Evolutionary conservation across 2,113 vertebrate genomes (phyloP).

Genomic region (Vidua macroura): DNA sequence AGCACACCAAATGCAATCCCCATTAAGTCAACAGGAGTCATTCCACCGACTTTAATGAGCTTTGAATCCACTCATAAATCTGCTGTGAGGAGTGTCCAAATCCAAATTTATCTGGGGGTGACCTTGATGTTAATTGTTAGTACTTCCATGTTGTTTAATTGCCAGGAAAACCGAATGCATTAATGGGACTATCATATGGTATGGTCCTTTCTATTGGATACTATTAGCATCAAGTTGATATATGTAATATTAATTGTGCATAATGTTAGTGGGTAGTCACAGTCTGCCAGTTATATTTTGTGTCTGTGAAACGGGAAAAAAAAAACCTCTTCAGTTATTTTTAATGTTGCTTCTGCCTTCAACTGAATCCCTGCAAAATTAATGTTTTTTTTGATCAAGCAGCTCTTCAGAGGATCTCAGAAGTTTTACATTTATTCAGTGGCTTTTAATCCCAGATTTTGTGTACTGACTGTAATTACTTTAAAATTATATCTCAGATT

Average conservation of each 20-base stretch:
- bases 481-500: constrained; percentile 25
- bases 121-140: constrained; percentile 56
- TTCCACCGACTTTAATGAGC: constrained; percentile 28
- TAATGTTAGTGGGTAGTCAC: neutral
- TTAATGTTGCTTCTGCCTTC: neutral
- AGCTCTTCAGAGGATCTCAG: constrained; percentile 12
- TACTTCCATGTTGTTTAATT: constrained; percentile 27
- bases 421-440: constrained; percentile 3
- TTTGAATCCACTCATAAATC: constrained; percentile 54
- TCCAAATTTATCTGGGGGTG: constrained; percentile 48
- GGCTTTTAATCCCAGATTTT: constrained; percentile 30
- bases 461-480: neutral
- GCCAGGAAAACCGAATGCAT: neutral
- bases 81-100: constrained; percentile 34
- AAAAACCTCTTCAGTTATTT: neutral
- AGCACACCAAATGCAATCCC: constrained; percentile 17
- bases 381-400: constrained; percentile 28
- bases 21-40: constrained; percentile 10
- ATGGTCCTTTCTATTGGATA: neutral
- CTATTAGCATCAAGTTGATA: neutral
- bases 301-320: neutral
- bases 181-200: neutral
- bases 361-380: constrained; percentile 25
- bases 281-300: neutral
- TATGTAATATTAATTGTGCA: neutral